Percentiles rank a stretch among this genome's conserved stretches.
Evolutionary conservation across 2,797 vertebrate genomes (phyloP).

Genomic region (Austrolebias charrua): DNA sequence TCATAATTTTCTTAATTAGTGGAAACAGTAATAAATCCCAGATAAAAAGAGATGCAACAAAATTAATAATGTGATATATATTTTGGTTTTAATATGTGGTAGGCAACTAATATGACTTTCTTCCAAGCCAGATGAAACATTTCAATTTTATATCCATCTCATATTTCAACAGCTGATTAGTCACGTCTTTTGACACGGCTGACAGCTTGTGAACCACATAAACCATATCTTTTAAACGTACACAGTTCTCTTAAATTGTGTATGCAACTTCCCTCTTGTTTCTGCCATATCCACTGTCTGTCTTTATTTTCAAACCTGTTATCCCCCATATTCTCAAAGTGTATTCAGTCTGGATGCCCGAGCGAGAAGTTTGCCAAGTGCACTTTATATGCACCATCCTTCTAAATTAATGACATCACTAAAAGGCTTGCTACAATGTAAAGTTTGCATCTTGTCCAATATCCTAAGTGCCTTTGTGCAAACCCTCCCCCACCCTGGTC

Average conservation of each 20-base stretch:
- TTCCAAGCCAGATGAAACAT: slow-evolving; percentile 49
- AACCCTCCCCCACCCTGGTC: slow-evolving; percentile 51
- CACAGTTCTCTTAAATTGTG: slow-evolving; percentile 41
- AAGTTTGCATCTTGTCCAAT: slow-evolving; percentile 85
- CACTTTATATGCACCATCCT: slow-evolving; percentile 80
- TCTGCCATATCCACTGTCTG: slow-evolving; percentile 69
- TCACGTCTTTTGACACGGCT: slow-evolving; percentile 46
- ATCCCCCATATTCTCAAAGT: slow-evolving; percentile 70
- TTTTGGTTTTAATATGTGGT: slow-evolving; percentile 33
- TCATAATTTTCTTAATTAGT: slow-evolving; percentile 60
- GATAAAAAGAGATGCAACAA: slow-evolving; percentile 64
- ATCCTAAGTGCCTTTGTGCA: slow-evolving; percentile 85
- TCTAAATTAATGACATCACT: slow-evolving; percentile 86
- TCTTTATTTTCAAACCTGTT: slow-evolving; percentile 70
- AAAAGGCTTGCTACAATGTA: slow-evolving; percentile 81
- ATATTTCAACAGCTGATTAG: slow-evolving; percentile 53
- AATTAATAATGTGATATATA: slow-evolving; percentile 67
- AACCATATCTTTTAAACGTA: slow-evolving; percentile 43
- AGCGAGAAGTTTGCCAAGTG: slow-evolving; percentile 79
- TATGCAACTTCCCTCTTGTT: slow-evolving; percentile 54
- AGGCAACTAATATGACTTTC: slow-evolving; percentile 35
- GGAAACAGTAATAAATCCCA: slow-evolving; percentile 61
- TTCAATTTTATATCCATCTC: slow-evolving; percentile 42
- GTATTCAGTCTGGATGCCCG: slow-evolving; percentile 62
- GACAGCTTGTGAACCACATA: slow-evolving; percentile 47